phyloP scores from a whole-genome alignment of 2,888 invertebrate species.

The Polydrusus tereticollis region DNA sequence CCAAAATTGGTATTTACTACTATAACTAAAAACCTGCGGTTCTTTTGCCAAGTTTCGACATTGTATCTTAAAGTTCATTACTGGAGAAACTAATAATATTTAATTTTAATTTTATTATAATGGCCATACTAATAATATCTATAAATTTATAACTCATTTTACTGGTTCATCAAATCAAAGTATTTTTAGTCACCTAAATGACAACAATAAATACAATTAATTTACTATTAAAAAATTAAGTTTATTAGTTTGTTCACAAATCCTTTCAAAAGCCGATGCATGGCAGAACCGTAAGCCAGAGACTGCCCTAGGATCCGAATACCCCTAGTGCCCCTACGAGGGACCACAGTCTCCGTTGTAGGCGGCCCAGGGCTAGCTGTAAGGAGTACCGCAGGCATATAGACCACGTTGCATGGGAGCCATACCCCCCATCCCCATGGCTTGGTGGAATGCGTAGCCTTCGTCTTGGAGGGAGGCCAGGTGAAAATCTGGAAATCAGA shows the following conservation, averaged over 20 bases:
- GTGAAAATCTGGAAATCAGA: slow-evolving; percentile 68
- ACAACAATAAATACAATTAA: no score
- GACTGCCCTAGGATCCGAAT: slow-evolving; percentile 65
- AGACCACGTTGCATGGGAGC: slow-evolving; percentile 69
- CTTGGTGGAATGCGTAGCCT: slow-evolving; percentile 70
- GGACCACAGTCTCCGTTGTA: slow-evolving; percentile 69
- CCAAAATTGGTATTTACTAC: slow-evolving; percentile 35
- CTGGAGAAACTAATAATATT: background rate
- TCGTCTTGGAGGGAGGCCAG: slow-evolving; percentile 70
- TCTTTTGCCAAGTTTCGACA: slow-evolving; percentile 31
- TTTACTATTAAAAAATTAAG: background rate
- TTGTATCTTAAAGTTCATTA: background rate
- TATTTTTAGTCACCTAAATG: no score
- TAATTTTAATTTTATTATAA: background rate
- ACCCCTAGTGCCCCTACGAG: slow-evolving; percentile 59
- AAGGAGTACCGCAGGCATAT: slow-evolving; percentile 69
- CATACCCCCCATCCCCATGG: slow-evolving; percentile 70
- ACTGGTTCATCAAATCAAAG: no score
- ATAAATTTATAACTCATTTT: no score
- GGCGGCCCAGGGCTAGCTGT: slow-evolving; percentile 70
- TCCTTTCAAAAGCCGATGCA: slow-evolving; percentile 51
- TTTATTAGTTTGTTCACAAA: background rate
- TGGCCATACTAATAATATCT: no score
- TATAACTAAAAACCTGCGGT: slow-evolving; percentile 32
- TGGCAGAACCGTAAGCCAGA: slow-evolving; percentile 65